Conservation (phyloP, 2,113 vertebrate genomes). For the Crotalus helleri region DNA sequence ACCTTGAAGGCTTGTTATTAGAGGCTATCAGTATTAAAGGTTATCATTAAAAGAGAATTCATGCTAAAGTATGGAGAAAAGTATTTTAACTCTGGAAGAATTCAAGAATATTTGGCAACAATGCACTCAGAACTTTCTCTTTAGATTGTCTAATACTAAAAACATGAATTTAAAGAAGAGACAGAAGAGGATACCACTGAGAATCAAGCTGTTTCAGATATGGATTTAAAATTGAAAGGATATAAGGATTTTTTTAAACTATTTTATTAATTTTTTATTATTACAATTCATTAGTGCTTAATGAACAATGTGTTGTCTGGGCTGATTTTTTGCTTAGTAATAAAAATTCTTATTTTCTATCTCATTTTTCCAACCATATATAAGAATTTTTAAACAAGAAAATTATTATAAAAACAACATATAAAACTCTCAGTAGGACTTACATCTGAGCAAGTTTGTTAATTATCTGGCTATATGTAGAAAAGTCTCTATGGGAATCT, state of each 20-base stretch:
- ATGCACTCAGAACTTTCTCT: neutral
- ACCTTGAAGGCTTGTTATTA: neutral
- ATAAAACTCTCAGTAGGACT: neutral
- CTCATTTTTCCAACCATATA: too few species aligned
- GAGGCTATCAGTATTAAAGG: neutral
- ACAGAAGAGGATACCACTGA: neutral
- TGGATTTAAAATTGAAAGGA: neutral
- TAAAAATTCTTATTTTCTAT: too few species aligned
- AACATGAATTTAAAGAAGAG: neutral
- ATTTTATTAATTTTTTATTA: too few species aligned
- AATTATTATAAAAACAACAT: neutral
- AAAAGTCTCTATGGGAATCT: neutral
- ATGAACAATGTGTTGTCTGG: too few species aligned
- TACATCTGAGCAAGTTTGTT: neutral
- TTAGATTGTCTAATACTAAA: neutral
- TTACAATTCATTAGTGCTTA: too few species aligned
- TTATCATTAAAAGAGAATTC: neutral
- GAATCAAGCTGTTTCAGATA: neutral
- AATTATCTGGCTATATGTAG: neutral
- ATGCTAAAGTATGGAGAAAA: neutral
- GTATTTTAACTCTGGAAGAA: neutral
- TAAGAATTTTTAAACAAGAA: too few species aligned
- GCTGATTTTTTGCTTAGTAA: too few species aligned
- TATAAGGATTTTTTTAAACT: neutral
- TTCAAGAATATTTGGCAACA: neutral